Percentiles rank a stretch among this genome's conserved stretches.
Evolutionary conservation across 1,140 invertebrate species (phyloP).

Genomic region (Ceratosolen fusciceps): DNA sequence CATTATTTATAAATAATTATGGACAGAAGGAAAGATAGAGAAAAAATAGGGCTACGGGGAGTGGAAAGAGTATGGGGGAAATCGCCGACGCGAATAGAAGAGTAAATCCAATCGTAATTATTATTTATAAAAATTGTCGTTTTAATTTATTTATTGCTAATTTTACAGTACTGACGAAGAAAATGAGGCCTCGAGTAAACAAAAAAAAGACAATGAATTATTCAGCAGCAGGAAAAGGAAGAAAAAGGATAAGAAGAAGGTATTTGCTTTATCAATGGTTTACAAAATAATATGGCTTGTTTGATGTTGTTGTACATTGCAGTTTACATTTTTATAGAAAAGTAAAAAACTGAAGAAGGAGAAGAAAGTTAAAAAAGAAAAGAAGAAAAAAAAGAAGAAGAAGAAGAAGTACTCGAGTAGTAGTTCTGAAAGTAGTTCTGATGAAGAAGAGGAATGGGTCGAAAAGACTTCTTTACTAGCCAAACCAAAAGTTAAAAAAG

Average conservation of each 20-base stretch:
- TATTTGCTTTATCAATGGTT: constrained; percentile 45
- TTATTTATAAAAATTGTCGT: constrained; percentile 40
- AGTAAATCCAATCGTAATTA: constrained; percentile 69
- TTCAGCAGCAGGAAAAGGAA: constrained; percentile 25
- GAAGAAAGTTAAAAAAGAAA: constrained; percentile 67
- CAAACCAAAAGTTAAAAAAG: constrained; percentile 55
- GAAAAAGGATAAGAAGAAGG: constrained; percentile 46
- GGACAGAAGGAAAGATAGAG: constrained; percentile 77
- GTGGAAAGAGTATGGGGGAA: constrained; percentile 80
- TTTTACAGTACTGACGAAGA: constrained; percentile 84
- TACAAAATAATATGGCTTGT: no score
- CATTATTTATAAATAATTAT: neutral
- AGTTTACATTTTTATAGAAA: constrained; percentile 55
- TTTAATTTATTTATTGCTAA: constrained; percentile 10
- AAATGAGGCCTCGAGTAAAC: constrained; percentile 91
- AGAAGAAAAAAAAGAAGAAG: constrained; percentile 64
- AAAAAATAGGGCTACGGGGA: constrained; percentile 80
- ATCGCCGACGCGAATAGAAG: constrained; percentile 76
- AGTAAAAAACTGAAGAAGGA: constrained; percentile 71
- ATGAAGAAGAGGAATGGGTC: constrained; percentile 77
- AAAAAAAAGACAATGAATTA: constrained; percentile 72
- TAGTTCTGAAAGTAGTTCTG: constrained; percentile 56
- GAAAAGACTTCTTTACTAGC: constrained; percentile 74
- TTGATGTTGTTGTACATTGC: neutral
- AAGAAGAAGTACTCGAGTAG: constrained; percentile 63